These are phyloP conservation scores for Hoplostethus mediterraneus DNA, from an alignment of 2,797 vertebrate genomes.

Conservation along the genomic window DNA sequence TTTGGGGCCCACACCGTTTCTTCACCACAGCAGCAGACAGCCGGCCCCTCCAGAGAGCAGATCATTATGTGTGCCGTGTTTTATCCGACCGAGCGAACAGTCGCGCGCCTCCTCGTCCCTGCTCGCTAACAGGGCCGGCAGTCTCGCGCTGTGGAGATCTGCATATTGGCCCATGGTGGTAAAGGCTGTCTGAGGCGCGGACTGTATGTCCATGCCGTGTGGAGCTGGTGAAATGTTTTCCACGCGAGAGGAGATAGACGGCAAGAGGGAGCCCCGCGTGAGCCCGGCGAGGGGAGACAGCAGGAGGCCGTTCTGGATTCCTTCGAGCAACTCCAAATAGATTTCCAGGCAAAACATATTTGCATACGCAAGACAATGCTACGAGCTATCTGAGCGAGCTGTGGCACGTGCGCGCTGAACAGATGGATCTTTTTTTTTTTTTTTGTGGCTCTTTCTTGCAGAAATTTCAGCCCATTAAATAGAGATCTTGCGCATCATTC, in stretches of 20 bases:
- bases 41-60: conserved; percentile 44
- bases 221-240: conserved; percentile 85
- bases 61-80: conserved; percentile 67
- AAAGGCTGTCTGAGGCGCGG: conserved; percentile 61
- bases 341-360: conserved; percentile 91
- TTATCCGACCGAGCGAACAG: conserved; percentile 73
- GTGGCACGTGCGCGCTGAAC: conserved; percentile 81
- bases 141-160: conserved; percentile 71
- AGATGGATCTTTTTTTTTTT: conserved; percentile 84
- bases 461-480: conserved; percentile 83
- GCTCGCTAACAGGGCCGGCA: conserved; percentile 61
- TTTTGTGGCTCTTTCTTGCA: conserved; percentile 82
- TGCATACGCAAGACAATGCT: conserved; percentile 86
- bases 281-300: conserved; percentile 84
- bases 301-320: conserved; percentile 90
- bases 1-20: conserved; percentile 6
- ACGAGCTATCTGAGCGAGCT: conserved; percentile 81
- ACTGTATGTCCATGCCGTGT: conserved; percentile 67
- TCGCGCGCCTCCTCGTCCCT: conserved; percentile 62
- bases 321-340: conserved; percentile 90
- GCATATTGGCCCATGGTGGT: conserved; percentile 82
- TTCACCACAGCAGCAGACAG: conserved; percentile 23
- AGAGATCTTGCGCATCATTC: conserved; percentile 65
- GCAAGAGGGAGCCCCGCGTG: conserved; percentile 68
- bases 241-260: conserved; percentile 80